These are phyloP conservation scores for Acanthosoma haemorrhoidale DNA, from an alignment of 2,888 invertebrate genomes.

Conservation along the genomic window DNA sequence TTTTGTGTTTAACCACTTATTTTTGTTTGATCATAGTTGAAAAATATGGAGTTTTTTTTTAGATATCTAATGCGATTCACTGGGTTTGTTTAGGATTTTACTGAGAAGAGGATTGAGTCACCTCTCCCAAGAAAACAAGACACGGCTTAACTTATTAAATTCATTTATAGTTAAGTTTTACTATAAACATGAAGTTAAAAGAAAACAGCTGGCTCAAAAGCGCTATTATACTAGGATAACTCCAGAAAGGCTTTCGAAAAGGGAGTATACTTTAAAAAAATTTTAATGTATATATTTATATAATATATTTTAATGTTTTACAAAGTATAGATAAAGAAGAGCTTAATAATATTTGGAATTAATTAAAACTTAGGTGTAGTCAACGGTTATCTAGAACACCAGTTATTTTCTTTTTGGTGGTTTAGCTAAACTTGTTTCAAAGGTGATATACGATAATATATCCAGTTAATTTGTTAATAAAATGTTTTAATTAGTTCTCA, in stretches of 20 bases:
- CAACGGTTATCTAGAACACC: constrained; percentile 7
- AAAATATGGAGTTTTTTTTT: not conserved
- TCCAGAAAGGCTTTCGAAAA: constrained; percentile 7
- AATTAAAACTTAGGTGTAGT: constrained; percentile 22
- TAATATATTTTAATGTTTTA: constrained; percentile 29
- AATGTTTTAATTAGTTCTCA: constrained; percentile 25
- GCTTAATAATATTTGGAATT: constrained; percentile 29
- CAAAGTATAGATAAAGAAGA: constrained; percentile 17
- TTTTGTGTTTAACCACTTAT: not conserved
- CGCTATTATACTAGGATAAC: not conserved
- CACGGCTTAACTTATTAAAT: constrained; percentile 29
- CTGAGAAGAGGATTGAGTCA: constrained; percentile 18
- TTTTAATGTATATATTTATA: constrained; percentile 23
- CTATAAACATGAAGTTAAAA: not conserved
- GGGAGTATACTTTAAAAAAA: constrained; percentile 14
- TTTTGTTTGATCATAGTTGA: not conserved
- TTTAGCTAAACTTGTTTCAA: not conserved
- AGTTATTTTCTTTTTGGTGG: not conserved
- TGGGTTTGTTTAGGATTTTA: constrained; percentile 25
- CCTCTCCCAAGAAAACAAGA: constrained; percentile 22
- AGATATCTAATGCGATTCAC: not conserved
- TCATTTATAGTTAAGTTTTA: not conserved
- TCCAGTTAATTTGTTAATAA: not conserved
- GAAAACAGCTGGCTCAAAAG: not conserved
- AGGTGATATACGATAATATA: too few relatives aligned